phyloP scores from a whole-genome alignment of 2,113 vertebrate genomes.

The Plestiodon gilberti region DNA sequence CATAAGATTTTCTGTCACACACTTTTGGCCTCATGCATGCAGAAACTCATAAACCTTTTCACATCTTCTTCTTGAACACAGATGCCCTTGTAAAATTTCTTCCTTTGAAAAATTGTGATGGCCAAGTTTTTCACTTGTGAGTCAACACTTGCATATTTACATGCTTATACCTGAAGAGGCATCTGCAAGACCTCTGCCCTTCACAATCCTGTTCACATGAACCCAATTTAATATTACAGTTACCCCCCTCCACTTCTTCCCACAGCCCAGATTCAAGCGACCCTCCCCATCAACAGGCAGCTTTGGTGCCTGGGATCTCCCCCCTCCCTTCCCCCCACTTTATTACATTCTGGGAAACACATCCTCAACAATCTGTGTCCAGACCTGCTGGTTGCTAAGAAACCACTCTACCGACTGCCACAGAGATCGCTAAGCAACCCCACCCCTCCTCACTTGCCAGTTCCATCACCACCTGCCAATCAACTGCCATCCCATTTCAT shows the following conservation, averaged over 20 bases:
- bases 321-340: background rate
- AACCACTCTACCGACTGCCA: slow-evolving; percentile 2
- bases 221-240: background rate
- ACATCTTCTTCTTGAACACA: no score
- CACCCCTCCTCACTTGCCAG: slow-evolving; percentile 2
- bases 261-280: background rate
- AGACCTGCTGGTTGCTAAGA: slow-evolving; percentile 35
- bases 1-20: background rate
- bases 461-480: slow-evolving; percentile 36
- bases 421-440: slow-evolving; percentile 18
- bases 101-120: background rate
- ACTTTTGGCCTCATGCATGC: no score
- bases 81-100: background rate
- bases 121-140: background rate
- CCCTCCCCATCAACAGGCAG: background rate
- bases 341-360: slow-evolving; percentile 23
- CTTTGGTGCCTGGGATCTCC: background rate
- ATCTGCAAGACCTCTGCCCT: background rate
- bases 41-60: background rate
- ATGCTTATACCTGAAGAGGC: background rate
- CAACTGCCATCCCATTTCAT: slow-evolving; percentile 1
- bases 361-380: slow-evolving; percentile 13
- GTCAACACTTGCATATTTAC: background rate
- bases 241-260: background rate
- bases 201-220: background rate